phyloP scores from a whole-genome alignment of 1,140 invertebrate genomes.

The Paracyclopina nana region DNA sequence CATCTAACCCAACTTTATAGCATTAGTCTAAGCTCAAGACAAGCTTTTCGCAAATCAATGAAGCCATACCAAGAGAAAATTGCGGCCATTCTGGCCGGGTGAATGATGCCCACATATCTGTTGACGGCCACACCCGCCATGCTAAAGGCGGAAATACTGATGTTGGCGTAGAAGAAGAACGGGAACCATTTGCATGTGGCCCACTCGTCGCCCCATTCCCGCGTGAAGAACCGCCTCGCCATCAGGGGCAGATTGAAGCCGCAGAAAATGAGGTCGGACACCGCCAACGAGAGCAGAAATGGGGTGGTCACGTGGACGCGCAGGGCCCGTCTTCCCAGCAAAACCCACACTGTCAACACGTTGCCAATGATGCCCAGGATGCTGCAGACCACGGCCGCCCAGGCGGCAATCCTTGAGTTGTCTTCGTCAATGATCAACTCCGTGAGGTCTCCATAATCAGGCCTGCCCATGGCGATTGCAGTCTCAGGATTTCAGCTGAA shows the following conservation, averaged over 20 bases:
- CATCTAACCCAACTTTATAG: too few relatives aligned
- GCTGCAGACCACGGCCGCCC: neutral
- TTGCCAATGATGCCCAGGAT: neutral
- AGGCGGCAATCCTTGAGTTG: neutral
- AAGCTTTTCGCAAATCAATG: too few relatives aligned
- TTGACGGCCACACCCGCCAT: neutral
- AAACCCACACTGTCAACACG: neutral
- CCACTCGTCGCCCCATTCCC: too few relatives aligned
- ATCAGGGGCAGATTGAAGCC: slow-evolving; percentile 1
- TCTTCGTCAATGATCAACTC: too few relatives aligned
- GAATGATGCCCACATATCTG: neutral
- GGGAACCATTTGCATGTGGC: too few relatives aligned
- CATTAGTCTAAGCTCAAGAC: too few relatives aligned
- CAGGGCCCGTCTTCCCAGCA: neutral
- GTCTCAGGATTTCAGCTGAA: too few relatives aligned
- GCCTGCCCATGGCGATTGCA: too few relatives aligned
- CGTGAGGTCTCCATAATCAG: too few relatives aligned
- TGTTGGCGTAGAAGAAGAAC: neutral
- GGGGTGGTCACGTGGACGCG: neutral
- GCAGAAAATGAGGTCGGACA: slow-evolving; percentile 7
- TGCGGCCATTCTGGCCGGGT: neutral
- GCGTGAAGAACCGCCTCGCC: neutral
- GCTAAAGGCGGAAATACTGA: neutral
- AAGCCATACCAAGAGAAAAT: too few relatives aligned
- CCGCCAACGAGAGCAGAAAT: slow-evolving; percentile 2